Evolutionary conservation across 2,113 vertebrate genomes (phyloP).

Genomic region (Hyla sarda): DNA sequence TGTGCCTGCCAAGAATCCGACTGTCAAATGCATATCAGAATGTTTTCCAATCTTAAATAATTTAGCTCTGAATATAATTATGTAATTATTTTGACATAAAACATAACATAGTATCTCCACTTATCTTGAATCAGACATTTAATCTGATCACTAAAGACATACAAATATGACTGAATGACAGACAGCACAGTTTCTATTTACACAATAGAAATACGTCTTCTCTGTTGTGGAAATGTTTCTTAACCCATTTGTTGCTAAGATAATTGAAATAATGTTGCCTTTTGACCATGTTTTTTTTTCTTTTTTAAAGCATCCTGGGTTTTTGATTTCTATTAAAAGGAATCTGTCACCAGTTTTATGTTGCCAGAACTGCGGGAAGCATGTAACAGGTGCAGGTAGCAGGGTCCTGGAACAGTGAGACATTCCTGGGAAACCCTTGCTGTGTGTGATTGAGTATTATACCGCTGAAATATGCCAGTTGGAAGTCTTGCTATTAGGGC

Average conservation of each 20-base stretch:
- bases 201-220: slow-evolving; percentile 66
- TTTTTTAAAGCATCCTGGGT: no score
- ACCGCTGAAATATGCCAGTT: no score
- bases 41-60: slow-evolving; percentile 78
- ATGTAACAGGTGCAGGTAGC: no score
- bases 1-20: slow-evolving; percentile 68
- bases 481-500: no score
- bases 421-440: no score
- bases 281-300: not conserved
- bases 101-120: slow-evolving; percentile 72
- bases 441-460: no score
- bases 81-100: slow-evolving; percentile 83
- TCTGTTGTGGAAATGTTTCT: slow-evolving; percentile 54
- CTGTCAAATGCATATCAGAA: slow-evolving; percentile 76
- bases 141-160: slow-evolving; percentile 71
- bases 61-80: slow-evolving; percentile 77
- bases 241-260: not conserved
- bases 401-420: no score
- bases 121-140: slow-evolving; percentile 77
- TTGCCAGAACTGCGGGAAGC: no score
- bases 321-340: not conserved
- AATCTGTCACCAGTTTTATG: no score
- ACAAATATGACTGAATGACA: slow-evolving; percentile 73
- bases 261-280: not conserved
- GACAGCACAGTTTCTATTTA: slow-evolving; percentile 71